Evolutionary conservation across 2,888 invertebrate species (phyloP), one percentile per base, ranked within the genome.

Genomic region (Coelinius sp.): DNA sequence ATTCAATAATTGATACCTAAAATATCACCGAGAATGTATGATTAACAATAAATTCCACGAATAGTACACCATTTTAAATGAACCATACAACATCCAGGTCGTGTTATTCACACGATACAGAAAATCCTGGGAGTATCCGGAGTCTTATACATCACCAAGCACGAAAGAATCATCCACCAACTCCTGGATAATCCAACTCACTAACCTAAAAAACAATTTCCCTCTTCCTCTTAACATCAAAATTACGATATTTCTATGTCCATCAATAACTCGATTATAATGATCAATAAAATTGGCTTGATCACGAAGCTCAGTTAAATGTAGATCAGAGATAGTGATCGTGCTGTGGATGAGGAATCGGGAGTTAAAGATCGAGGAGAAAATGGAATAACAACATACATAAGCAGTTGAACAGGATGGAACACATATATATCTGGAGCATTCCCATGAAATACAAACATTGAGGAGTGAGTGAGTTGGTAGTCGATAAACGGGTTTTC

Each of bases 391-490:
- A 17, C 41, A 41, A 68, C 62, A 49, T 22, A 63, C 62, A 69
- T 59, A 69, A 49, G 44, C 25, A 53, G 24, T 53, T 24, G n/a
- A 24, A 27, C 22, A 53, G 27, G 53, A 25, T 53, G 12, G 25
- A 53, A 4, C 4, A 44, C 20, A n/a, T n/a, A n/a, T n/a, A n/a
- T n/a, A 69, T 46, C 62, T 69, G 46, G 69, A 69, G 62, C 62
- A 69, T 69, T 69, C 69, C 49, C 69, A 69, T 69, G 69, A 59
- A 69, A 69, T 59, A 44, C 31, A 59, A 69, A 59, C 62, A 69
- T 25, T 31, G 25, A 67, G 52, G 24, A 53, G 12, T n/a, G 52
- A 24, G 12, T 24, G 14, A 53, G 53, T 53, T 27, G 25, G 53
- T 46, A 69, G 69, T 69, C 69, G 46, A 63, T 69, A 69, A 69